Conservation (phyloP, 2,888 invertebrate species). For the Thyatira batis region DNA sequence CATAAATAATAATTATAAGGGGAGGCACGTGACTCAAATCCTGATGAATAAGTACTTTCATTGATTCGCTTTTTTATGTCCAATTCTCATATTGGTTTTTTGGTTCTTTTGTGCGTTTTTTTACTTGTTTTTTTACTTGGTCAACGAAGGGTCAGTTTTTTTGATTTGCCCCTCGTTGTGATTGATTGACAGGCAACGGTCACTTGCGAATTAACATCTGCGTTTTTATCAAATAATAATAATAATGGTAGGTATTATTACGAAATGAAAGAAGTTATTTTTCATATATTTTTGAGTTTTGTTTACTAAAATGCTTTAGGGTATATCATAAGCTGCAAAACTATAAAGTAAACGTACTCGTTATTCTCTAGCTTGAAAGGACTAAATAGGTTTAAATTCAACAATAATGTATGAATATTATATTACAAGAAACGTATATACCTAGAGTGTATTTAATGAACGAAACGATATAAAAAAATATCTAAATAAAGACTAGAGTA, state of each 20-base stretch:
- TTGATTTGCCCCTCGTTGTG: constrained; percentile 51
- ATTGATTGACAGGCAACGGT: constrained; percentile 80
- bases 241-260: constrained; percentile 10
- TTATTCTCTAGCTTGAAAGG: no score
- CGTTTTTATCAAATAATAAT: constrained; percentile 42
- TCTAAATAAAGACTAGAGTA: no score
- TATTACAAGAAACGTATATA: no score
- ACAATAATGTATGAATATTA: no score
- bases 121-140: constrained; percentile 61
- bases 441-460: no score
- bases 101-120: constrained; percentile 52
- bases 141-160: constrained; percentile 80
- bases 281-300: constrained; percentile 20
- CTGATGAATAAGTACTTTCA: constrained; percentile 53
- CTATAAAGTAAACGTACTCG: no score
- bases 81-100: constrained; percentile 59
- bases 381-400: no score
- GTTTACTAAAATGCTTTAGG: no score
- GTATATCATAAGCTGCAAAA: no score
- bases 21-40: constrained; percentile 58
- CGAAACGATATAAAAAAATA: no score
- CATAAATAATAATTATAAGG: constrained; percentile 22
- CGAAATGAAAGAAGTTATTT: constrained; percentile 5
- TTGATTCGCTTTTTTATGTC: constrained; percentile 64
- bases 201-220: constrained; percentile 67